A percentile compares a stretch with the other conserved stretches of the same genome.
Conservation (phyloP, 64 coral and sea anemone species). For the Hydrozoanthus tunicans region DNA sequence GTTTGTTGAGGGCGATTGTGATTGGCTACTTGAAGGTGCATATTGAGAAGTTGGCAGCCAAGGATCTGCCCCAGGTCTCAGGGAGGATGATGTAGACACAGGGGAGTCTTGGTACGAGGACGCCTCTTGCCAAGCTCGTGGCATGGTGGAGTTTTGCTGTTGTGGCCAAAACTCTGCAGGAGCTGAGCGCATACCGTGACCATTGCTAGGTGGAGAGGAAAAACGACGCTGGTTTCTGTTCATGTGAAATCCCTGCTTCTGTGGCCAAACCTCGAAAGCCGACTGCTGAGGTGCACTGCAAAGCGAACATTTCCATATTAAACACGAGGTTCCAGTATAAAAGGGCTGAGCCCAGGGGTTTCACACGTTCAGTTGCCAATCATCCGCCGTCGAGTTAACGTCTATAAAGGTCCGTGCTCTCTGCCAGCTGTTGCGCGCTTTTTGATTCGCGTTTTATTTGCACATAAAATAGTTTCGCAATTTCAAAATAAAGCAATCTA, state of each 20-base stretch:
- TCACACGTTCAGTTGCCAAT: too few species aligned
- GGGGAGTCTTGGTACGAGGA: conserved; percentile 51
- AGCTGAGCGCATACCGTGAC: conserved; percentile 21
- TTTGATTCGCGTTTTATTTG: too few species aligned
- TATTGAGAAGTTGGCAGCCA: conserved; percentile 48
- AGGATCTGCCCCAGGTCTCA: conserved; percentile 54
- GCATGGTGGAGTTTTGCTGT: conserved; percentile 14
- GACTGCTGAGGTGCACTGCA: conserved; percentile 38
- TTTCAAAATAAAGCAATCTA: too few species aligned
- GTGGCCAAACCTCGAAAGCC: conserved; percentile 28
- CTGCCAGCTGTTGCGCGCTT: too few species aligned
- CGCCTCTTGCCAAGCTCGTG: conserved; percentile 41
- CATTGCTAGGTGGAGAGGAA: conserved; percentile 33
- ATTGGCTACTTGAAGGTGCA: conserved; percentile 39
- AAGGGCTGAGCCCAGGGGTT: too few species aligned
- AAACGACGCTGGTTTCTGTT: conserved; percentile 47
- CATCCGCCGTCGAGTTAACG: too few species aligned
- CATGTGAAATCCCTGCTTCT: conserved; percentile 42
- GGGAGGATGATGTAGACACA: conserved; percentile 25
- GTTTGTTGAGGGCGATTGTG: conserved; percentile 9
- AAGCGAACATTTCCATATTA: not conserved
- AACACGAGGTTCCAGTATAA: too few species aligned
- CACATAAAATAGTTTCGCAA: too few species aligned
- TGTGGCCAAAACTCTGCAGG: conserved; percentile 42
- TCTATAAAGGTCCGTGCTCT: too few species aligned